phyloP scores from a whole-genome alignment of 2,888 invertebrate species.

The Pammene fasciana region DNA sequence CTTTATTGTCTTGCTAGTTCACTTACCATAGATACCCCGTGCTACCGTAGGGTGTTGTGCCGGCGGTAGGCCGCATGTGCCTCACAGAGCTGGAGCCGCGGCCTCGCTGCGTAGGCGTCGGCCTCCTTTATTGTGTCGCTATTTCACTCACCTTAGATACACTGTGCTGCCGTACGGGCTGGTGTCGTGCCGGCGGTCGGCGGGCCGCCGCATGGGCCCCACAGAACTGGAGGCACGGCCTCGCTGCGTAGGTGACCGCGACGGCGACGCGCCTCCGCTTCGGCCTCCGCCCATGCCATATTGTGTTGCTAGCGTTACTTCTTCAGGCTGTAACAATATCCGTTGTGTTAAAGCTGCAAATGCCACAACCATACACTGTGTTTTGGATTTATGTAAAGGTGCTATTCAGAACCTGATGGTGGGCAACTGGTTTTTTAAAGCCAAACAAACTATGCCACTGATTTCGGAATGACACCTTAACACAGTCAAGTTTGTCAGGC shows the following conservation, averaged over 20 bases:
- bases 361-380: background rate
- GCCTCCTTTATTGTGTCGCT: slow-evolving; percentile 48
- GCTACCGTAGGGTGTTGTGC: slow-evolving; percentile 92
- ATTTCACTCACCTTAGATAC: slow-evolving; percentile 79
- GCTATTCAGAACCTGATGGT: background rate
- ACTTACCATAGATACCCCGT: slow-evolving; percentile 70
- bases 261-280: slow-evolving; percentile 72
- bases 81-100: slow-evolving; percentile 67
- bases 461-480: background rate
- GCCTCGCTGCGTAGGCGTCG: slow-evolving; percentile 68
- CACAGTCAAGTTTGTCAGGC: too few relatives aligned
- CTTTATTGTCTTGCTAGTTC: slow-evolving; percentile 53
- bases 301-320: slow-evolving; percentile 68
- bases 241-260: slow-evolving; percentile 71
- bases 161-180: slow-evolving; percentile 91
- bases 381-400: background rate
- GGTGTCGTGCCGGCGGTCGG: slow-evolving; percentile 91
- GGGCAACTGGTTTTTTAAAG: too few relatives aligned
- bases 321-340: slow-evolving; percentile 68
- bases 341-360: background rate
- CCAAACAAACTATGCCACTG: too few relatives aligned
- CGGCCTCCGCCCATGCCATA: slow-evolving; percentile 69
- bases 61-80: slow-evolving; percentile 91
- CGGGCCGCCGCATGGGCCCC: slow-evolving; percentile 91
- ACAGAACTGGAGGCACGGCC: slow-evolving; percentile 78